These are phyloP conservation scores for Calliopum simillimum DNA, from an alignment of 2,888 invertebrate species.

Conservation along the genomic window DNA sequence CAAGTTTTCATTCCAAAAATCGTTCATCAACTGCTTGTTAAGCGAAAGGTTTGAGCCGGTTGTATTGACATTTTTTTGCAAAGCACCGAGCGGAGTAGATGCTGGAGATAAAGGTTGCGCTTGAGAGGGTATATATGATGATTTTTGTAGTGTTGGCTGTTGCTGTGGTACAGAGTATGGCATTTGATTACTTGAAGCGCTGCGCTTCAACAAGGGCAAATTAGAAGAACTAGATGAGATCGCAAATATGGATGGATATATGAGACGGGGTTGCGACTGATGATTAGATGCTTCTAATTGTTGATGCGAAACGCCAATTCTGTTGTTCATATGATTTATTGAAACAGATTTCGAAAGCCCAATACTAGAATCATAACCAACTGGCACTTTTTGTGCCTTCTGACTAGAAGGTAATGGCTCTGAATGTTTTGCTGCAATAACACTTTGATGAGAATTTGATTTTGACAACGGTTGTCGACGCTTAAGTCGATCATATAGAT, in stretches of 20 bases:
- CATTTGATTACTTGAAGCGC: conserved; percentile 65
- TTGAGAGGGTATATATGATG: background rate
- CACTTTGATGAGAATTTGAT: conserved; percentile 63
- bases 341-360: conserved; percentile 58
- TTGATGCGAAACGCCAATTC: conserved; percentile 43
- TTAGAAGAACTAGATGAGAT: conserved; percentile 43
- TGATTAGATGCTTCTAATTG: conserved; percentile 33
- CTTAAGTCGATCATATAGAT: conserved; percentile 64
- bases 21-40: conserved; percentile 65
- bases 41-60: conserved; percentile 60
- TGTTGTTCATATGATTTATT: conserved; percentile 44
- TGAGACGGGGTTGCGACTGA: conserved; percentile 52
- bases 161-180: conserved; percentile 41
- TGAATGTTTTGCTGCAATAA: conserved; percentile 39
- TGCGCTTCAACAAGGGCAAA: conserved; percentile 60
- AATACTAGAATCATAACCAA: background rate
- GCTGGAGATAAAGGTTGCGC: conserved; percentile 32
- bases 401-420: background rate
- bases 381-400: background rate
- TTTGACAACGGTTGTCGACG: conserved; percentile 59
- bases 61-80: conserved; percentile 36
- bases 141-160: conserved; percentile 1
- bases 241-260: conserved; percentile 63
- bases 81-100: background rate
- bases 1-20: conserved; percentile 66